phyloP scores from a whole-genome alignment of 2,113 vertebrate species.

The Ardeotis arabs region DNA sequence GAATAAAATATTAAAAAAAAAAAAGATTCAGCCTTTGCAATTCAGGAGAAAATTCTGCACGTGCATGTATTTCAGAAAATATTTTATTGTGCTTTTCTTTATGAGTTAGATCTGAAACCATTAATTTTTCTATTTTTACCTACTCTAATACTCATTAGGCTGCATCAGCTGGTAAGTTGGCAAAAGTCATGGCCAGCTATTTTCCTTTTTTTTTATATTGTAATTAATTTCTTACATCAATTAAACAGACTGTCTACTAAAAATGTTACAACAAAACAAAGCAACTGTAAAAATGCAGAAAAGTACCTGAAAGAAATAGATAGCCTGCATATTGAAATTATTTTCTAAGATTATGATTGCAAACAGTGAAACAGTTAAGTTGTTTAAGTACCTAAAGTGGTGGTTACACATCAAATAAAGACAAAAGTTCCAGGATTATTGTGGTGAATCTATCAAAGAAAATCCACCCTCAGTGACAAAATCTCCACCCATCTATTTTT shows the following conservation, averaged over 20 bases:
- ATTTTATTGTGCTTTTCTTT: background rate
- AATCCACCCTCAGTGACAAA: background rate
- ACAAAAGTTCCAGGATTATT: background rate
- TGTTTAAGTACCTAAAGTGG: background rate
- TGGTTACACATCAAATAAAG: background rate
- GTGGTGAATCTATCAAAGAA: background rate
- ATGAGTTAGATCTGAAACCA: background rate
- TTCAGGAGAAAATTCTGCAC: background rate
- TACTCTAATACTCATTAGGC: background rate
- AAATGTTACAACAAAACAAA: background rate
- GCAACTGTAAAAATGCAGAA: background rate
- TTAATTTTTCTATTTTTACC: background rate
- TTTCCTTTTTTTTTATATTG: background rate
- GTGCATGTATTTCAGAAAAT: background rate
- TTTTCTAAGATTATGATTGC: background rate
- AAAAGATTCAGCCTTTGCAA: background rate
- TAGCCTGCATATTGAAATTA: rapidly evolving
- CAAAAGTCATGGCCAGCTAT: background rate
- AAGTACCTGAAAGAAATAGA: background rate
- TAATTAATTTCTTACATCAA: background rate
- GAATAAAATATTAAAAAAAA: background rate
- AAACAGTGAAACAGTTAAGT: background rate
- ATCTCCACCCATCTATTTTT: background rate
- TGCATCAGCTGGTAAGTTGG: background rate
- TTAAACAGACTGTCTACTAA: background rate